phyloP scores from a whole-genome alignment of 1,140 invertebrate species.

The Brevipalpus yothersi region DNA sequence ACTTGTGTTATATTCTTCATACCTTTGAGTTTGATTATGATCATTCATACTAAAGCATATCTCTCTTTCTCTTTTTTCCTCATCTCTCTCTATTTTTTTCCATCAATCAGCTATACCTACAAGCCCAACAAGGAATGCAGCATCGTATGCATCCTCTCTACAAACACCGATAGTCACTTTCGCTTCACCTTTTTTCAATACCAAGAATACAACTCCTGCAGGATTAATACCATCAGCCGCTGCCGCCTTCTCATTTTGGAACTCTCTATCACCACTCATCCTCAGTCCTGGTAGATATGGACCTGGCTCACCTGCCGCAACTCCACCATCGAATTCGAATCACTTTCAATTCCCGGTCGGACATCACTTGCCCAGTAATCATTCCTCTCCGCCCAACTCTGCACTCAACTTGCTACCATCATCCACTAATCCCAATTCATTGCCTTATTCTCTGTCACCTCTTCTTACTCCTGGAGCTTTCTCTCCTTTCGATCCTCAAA shows the following conservation, averaged over 20 bases:
- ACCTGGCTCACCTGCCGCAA: neutral
- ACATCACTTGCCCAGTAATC: neutral
- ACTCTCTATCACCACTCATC: constrained; percentile 8
- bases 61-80: neutral
- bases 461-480: constrained; percentile 10
- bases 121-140: constrained; percentile 6
- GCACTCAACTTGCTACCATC: constrained; percentile 7
- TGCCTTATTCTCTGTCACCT: constrained; percentile 2
- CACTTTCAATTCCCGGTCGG: constrained; percentile 15
- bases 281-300: constrained; percentile 6
- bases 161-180: constrained; percentile 16
- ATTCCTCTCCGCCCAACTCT: neutral
- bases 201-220: constrained; percentile 11
- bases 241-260: constrained; percentile 13
- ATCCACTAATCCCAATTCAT: constrained; percentile 6
- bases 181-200: constrained; percentile 13
- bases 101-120: constrained; percentile 2
- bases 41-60: neutral
- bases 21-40: neutral
- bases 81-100: neutral
- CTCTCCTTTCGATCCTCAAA: constrained; percentile 14
- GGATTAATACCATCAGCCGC: constrained; percentile 6
- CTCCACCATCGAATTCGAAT: constrained; percentile 2
- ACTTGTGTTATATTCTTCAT: neutral
- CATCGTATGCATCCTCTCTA: constrained; percentile 11